phyloP scores from a whole-genome alignment of 92 coral and sea anemone genomes.

The Porites evermanni region DNA sequence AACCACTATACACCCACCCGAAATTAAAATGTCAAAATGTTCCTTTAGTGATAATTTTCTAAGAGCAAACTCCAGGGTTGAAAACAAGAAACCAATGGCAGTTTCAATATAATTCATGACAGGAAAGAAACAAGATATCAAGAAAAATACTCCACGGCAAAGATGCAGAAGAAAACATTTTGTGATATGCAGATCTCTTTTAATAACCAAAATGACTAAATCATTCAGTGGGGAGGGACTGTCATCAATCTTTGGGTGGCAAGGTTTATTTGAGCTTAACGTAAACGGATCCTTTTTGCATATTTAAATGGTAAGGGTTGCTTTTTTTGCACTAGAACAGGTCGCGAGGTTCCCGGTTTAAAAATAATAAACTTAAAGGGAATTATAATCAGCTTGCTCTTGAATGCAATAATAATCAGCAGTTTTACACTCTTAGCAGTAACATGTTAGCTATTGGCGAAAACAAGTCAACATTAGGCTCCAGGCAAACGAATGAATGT shows the following conservation, averaged over 20 bases:
- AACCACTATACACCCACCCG: not conserved
- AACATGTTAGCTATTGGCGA: not conserved
- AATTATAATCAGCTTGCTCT: not conserved
- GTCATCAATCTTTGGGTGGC: not conserved
- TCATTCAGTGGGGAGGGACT: not conserved
- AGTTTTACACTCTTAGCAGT: not conserved
- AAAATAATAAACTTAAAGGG: too few relatives aligned
- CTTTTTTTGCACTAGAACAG: not conserved
- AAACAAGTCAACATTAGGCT: not conserved
- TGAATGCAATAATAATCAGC: not conserved
- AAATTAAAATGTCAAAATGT: constrained; percentile 1
- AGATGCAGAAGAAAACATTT: not conserved
- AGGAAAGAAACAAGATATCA: constrained; percentile 1
- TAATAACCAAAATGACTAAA: constrained; percentile 6
- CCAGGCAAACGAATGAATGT: not conserved
- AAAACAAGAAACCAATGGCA: not conserved
- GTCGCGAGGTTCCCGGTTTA: not conserved
- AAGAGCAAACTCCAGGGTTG: not conserved
- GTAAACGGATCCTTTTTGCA: not conserved
- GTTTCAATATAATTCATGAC: not conserved
- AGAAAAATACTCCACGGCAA: not conserved
- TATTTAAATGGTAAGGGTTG: not conserved
- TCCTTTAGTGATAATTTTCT: not conserved
- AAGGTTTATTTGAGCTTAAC: not conserved
- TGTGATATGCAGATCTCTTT: not conserved